Evolutionary conservation across 2,888 invertebrate genomes (phyloP).

Genomic region (Altica lythri): DNA sequence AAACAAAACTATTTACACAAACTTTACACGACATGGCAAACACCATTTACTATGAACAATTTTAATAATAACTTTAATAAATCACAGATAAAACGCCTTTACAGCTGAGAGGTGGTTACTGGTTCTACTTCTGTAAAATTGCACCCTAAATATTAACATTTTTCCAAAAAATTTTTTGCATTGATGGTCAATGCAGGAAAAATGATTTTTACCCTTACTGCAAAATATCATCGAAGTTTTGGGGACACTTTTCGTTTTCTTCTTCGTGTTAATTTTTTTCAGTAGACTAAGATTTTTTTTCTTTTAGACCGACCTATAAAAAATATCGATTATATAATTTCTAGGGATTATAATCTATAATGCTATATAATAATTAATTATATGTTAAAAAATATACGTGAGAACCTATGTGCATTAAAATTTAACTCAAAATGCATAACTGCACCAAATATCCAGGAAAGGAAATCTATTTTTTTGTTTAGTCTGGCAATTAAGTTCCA

Average conservation of each 20-base stretch:
- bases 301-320: not conserved
- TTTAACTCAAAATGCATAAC: not conserved
- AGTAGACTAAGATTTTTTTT: not conserved
- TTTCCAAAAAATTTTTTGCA: not conserved
- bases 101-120: slow-evolving; percentile 5
- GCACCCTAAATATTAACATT: not conserved
- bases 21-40: not conserved
- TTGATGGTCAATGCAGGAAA: no score
- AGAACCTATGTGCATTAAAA: not conserved
- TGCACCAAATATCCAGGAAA: no score
- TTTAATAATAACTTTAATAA: slow-evolving; percentile 7
- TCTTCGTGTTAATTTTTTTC: not conserved
- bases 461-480: no score
- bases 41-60: slow-evolving; percentile 8
- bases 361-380: no score
- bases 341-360: no score
- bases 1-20: slow-evolving; percentile 15
- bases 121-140: not conserved
- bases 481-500: no score
- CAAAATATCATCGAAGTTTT: not conserved
- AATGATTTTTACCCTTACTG: not conserved
- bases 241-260: not conserved
- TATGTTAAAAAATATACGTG: not conserved
- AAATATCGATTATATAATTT: no score
- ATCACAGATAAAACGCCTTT: slow-evolving; percentile 22